A percentile compares a stretch with the other conserved stretches of the same genome.
phyloP scores from a whole-genome alignment of 2,888 invertebrate genomes.

The Callyntrura guangdongensis region DNA sequence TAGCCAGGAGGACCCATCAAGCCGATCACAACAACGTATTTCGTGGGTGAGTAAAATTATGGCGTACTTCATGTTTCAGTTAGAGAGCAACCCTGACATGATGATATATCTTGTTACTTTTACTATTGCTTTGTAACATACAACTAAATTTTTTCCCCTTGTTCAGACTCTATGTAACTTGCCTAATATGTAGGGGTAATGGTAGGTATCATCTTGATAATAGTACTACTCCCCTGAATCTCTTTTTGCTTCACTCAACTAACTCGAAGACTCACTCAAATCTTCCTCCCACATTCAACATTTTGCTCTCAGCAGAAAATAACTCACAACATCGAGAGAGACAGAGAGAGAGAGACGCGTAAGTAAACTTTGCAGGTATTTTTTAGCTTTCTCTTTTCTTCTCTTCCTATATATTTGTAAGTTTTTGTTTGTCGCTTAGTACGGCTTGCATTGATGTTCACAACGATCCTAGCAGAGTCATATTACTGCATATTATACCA shows the following conservation, averaged over 20 bases:
- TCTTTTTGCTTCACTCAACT: slow-evolving; percentile 9
- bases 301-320: slow-evolving; percentile 18
- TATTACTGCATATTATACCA: slow-evolving; percentile 32
- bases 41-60: background rate
- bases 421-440: slow-evolving; percentile 39
- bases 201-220: background rate
- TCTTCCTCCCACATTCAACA: slow-evolving; percentile 18
- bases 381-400: slow-evolving; percentile 28
- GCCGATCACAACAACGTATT: no score
- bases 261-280: slow-evolving; percentile 2
- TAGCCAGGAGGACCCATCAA: no score
- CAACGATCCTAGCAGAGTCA: slow-evolving; percentile 2
- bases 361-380: slow-evolving; percentile 74
- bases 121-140: background rate
- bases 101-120: slow-evolving; percentile 40
- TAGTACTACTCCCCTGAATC: slow-evolving; percentile 6
- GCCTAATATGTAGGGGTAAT: background rate
- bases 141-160: no score
- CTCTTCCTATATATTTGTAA: slow-evolving; percentile 8
- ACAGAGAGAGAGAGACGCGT: slow-evolving; percentile 37
- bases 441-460: slow-evolving; percentile 7
- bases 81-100: slow-evolving; percentile 4
- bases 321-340: slow-evolving; percentile 72
- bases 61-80: slow-evolving; percentile 12
- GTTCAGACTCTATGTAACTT: background rate